These are phyloP conservation scores for Nautilus pompilius DNA, from an alignment of 1,140 invertebrate genomes.

Conservation along the genomic window DNA sequence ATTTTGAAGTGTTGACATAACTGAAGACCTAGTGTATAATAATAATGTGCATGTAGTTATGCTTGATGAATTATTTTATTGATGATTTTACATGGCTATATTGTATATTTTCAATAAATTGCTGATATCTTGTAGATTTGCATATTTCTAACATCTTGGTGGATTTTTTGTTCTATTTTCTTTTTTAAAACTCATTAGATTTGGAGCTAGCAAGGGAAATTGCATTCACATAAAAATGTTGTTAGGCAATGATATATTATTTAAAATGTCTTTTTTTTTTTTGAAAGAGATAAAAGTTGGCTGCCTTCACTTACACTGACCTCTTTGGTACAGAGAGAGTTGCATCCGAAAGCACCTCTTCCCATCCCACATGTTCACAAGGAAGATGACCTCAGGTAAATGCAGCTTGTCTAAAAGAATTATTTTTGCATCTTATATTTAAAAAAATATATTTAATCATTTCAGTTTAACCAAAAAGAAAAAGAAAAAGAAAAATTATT, in stretches of 20 bases:
- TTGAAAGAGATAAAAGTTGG: slow-evolving; percentile 40
- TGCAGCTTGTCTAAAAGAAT: too few species aligned
- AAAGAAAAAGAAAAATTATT: too few species aligned
- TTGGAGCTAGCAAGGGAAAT: background rate
- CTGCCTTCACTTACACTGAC: slow-evolving; percentile 37
- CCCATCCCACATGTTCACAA: slow-evolving; percentile 39
- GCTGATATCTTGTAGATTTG: background rate
- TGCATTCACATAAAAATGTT: background rate
- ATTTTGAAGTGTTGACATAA: too few species aligned
- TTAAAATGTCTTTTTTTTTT: background rate
- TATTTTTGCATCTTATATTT: too few species aligned
- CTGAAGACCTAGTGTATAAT: too few species aligned
- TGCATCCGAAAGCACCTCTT: slow-evolving; percentile 30
- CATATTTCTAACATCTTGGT: background rate
- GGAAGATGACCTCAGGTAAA: slow-evolving; percentile 30
- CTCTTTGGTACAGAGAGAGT: slow-evolving; percentile 31
- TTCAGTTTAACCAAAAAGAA: too few species aligned
- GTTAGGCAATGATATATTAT: background rate
- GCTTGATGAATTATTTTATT: too few species aligned
- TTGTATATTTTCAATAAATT: background rate
- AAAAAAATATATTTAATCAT: too few species aligned
- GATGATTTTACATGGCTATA: too few species aligned
- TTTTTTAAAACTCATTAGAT: background rate
- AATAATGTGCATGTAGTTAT: too few species aligned
- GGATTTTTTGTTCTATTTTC: background rate